Percentiles rank a stretch among this genome's conserved stretches.
Evolutionary conservation across 2,113 vertebrate species (phyloP).

Genomic region (Aphelocoma coerulescens): DNA sequence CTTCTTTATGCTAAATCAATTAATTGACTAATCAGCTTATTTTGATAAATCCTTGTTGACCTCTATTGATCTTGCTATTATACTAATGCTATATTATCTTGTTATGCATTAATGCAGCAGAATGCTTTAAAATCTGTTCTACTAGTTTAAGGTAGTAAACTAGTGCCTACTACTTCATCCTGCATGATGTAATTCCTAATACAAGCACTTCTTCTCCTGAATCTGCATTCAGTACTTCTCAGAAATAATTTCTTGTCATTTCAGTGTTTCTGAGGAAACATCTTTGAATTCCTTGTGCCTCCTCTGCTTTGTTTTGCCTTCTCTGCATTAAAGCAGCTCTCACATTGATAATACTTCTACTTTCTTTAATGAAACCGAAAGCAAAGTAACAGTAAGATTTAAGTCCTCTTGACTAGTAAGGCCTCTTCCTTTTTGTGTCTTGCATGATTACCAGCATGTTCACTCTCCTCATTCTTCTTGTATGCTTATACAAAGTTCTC

Average conservation of each 20-base stretch:
- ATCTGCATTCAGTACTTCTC: background rate
- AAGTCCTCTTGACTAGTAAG: background rate
- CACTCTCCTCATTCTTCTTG: background rate
- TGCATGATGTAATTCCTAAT: background rate
- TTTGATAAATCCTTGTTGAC: background rate
- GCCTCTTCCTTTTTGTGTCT: background rate
- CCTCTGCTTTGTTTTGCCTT: background rate
- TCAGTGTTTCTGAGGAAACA: background rate
- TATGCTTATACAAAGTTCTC: background rate
- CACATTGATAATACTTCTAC: background rate
- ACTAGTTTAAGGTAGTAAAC: background rate
- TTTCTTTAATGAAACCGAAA: background rate
- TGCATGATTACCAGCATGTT: background rate
- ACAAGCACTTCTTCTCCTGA: background rate
- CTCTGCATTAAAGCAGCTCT: background rate
- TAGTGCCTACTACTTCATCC: background rate
- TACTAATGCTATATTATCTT: background rate
- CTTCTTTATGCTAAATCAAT: background rate
- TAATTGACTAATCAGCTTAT: background rate
- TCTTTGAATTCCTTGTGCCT: background rate
- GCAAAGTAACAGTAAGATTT: background rate
- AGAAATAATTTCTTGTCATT: background rate
- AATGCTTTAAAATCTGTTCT: background rate
- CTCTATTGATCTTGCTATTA: background rate
- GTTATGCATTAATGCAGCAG: background rate